Conservation (phyloP, 2,888 invertebrate genomes). For the Crossocerus cetratus region DNA sequence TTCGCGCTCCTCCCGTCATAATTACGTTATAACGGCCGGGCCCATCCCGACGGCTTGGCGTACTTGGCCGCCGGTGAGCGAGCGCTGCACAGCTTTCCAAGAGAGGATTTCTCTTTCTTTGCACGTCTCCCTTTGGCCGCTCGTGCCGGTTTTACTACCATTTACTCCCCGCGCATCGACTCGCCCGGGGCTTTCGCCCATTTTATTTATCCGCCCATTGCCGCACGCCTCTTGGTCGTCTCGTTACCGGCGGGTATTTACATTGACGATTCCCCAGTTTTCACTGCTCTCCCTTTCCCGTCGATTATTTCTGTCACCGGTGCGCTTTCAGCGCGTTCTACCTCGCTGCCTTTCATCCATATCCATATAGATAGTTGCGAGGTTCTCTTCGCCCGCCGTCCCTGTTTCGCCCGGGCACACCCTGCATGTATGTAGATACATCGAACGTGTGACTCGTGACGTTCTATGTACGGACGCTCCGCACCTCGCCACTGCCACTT, state of each 20-base stretch:
- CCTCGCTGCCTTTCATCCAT: background rate
- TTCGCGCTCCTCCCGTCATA: background rate
- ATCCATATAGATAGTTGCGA: background rate
- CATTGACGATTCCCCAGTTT: conserved; percentile 35
- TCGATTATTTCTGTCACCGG: background rate
- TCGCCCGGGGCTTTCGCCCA: conserved; percentile 11
- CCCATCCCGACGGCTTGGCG: background rate
- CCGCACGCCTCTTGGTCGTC: conserved; percentile 21
- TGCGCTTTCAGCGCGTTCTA: background rate
- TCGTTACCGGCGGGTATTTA: conserved; percentile 42
- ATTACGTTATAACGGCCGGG: background rate
- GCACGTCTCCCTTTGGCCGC: background rate
- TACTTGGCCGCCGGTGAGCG: background rate
- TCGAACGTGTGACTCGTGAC: background rate
- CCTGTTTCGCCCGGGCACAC: background rate
- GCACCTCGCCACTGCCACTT: background rate
- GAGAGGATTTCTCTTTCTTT: conserved; percentile 6
- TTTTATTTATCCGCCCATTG: conserved; percentile 44
- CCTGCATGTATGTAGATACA: too few relatives aligned
- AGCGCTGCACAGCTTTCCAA: background rate
- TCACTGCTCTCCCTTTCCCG: background rate
- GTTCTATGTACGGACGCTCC: background rate
- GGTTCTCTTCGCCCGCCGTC: background rate
- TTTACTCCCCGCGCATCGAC: conserved; percentile 12
- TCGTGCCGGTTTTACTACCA: conserved; percentile 17